A percentile compares a stretch with the other conserved stretches of the same genome.
Evolutionary conservation across 2,797 vertebrate genomes (phyloP).

Genomic region (Halcyon badia): DNA sequence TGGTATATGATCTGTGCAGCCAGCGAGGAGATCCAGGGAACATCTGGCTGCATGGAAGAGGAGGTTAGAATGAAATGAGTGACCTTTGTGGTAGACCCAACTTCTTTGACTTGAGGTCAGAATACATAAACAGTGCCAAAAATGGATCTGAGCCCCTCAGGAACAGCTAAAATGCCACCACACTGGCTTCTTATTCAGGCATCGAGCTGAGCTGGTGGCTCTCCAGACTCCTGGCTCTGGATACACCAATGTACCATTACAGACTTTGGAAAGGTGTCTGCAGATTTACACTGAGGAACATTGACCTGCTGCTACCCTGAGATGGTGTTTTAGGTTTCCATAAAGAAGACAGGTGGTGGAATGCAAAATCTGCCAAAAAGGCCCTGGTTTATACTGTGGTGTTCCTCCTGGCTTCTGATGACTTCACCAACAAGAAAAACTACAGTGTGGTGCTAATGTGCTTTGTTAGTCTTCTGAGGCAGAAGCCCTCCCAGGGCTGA

Average conservation of each 20-base stretch:
- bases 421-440: not conserved
- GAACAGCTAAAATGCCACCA: not conserved
- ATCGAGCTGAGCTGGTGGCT: not conserved
- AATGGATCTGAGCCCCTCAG: not conserved
- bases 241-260: not conserved
- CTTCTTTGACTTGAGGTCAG: not conserved
- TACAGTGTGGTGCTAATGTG: not conserved
- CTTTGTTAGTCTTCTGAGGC: not conserved
- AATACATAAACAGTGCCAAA: not conserved
- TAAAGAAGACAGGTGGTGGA: not conserved
- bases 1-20: not conserved
- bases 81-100: not conserved
- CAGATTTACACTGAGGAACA: not conserved
- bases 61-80: not conserved
- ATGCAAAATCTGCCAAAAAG: not conserved
- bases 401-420: not conserved
- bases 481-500: not conserved
- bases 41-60: not conserved
- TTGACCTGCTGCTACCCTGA: not conserved
- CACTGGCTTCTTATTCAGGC: not conserved
- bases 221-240: not conserved
- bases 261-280: not conserved
- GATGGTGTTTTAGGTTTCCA: fast-evolving
- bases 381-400: fast-evolving
- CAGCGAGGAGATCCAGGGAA: not conserved